These are phyloP conservation scores for Phaethon lepturus DNA, from an alignment of 2,113 vertebrate species.

Conservation along the genomic window DNA sequence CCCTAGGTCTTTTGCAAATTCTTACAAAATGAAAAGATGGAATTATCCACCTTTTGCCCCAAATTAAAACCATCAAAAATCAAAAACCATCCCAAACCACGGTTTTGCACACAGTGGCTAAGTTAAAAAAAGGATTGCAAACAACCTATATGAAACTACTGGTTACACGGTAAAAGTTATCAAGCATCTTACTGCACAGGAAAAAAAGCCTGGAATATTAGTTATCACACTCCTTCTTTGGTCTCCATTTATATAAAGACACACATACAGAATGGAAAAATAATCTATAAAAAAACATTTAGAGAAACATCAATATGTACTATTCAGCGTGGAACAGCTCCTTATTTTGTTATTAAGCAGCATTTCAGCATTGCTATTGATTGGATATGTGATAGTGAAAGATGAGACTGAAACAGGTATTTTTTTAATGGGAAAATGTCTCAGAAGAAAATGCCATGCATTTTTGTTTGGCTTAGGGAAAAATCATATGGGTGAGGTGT, in stretches of 20 bases:
- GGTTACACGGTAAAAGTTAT: neutral
- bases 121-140: neutral
- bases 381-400: neutral
- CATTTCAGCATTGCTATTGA: conserved; percentile 51
- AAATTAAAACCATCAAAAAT: neutral
- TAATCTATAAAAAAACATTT: conserved; percentile 48
- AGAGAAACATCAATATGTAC: conserved; percentile 42
- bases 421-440: neutral
- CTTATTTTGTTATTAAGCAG: conserved; percentile 62
- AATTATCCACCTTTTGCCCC: neutral
- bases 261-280: neutral
- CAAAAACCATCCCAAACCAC: neutral
- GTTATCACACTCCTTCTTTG: neutral
- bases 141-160: neutral
- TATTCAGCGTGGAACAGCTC: neutral
- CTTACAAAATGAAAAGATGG: neutral
- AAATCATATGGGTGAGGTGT: neutral
- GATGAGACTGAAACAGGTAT: neutral
- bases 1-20: neutral
- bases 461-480: neutral
- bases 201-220: neutral
- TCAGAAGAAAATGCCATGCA: neutral
- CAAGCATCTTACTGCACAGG: neutral
- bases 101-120: neutral
- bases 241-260: neutral